Percentiles rank a stretch among this genome's conserved stretches.
These are phyloP conservation scores for Ivindomyrus marchei DNA, from an alignment of 2,113 vertebrate genomes.

Conservation along the genomic window DNA sequence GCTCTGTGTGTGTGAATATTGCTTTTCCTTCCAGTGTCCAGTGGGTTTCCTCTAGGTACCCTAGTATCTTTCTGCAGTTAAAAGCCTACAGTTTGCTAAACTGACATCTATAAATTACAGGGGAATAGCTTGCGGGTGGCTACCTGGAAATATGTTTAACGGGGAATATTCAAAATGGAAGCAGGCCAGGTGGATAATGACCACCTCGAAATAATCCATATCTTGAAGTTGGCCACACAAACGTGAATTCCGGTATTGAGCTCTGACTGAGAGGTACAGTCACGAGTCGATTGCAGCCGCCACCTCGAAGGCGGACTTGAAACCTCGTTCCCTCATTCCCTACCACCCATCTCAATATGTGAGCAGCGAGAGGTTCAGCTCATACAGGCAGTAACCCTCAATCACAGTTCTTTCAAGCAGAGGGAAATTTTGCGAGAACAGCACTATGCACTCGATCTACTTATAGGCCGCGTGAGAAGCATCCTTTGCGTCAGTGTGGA, in stretches of 20 bases:
- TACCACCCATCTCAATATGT: not conserved
- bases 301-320: not conserved
- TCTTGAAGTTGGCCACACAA: not conserved
- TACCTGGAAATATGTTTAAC: not conserved
- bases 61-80: not conserved
- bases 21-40: not conserved
- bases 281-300: not conserved
- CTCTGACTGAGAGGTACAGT: not conserved
- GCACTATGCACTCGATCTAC: not conserved
- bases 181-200: not conserved
- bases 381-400: not conserved
- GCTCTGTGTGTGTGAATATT: not conserved
- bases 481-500: not conserved
- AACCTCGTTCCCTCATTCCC: not conserved
- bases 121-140: not conserved
- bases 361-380: not conserved
- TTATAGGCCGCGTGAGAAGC: not conserved
- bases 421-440: not conserved
- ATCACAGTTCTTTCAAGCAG: not conserved
- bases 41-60: not conserved
- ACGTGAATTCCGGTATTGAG: not conserved
- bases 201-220: not conserved
- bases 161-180: not conserved
- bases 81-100: not conserved
- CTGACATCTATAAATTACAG: not conserved